Percentiles rank a stretch among this genome's conserved stretches.
Evolutionary conservation across 1,140 invertebrate genomes (phyloP).

Genomic region (Drosophila mojavensis): DNA sequence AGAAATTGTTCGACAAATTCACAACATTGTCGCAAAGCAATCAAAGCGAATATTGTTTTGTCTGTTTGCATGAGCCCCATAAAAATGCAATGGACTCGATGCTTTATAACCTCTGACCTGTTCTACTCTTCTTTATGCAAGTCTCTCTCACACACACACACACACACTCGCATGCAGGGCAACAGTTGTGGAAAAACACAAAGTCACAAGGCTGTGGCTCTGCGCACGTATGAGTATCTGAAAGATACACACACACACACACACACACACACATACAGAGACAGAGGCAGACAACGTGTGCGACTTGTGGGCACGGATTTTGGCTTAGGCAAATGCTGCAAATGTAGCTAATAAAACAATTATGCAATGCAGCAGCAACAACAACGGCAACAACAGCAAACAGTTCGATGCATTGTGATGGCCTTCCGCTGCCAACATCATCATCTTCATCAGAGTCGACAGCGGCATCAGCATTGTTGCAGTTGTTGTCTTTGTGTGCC

Average conservation of each 20-base stretch:
- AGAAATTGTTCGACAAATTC: constrained; percentile 15
- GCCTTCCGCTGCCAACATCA: constrained; percentile 36
- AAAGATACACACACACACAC: constrained; percentile 59
- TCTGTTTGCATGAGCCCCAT: constrained; percentile 17
- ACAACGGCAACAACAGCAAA: constrained; percentile 26
- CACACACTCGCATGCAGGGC: background rate
- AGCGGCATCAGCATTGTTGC: constrained; percentile 50
- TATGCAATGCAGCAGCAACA: constrained; percentile 66
- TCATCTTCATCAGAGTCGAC: constrained; percentile 25
- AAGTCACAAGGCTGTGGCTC: constrained; percentile 56
- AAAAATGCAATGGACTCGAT: constrained; percentile 19
- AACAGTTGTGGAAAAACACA: constrained; percentile 53
- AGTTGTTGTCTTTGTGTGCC: constrained; percentile 57
- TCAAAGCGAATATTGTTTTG: constrained; percentile 31
- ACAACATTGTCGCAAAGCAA: constrained; percentile 30
- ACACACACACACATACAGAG: constrained; percentile 38
- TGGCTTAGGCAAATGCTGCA: constrained; percentile 72
- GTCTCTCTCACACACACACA: background rate
- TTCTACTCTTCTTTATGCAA: constrained; percentile 36
- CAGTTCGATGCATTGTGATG: constrained; percentile 33
- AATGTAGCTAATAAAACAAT: constrained; percentile 80
- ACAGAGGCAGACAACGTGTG: background rate
- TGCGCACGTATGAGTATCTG: constrained; percentile 67
- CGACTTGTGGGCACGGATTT: constrained; percentile 64
- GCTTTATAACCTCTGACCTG: constrained; percentile 42